A percentile compares a stretch with the other conserved stretches of the same genome.
Evolutionary conservation across 1,140 invertebrate genomes (phyloP).

Genomic region (Popillia japonica): DNA sequence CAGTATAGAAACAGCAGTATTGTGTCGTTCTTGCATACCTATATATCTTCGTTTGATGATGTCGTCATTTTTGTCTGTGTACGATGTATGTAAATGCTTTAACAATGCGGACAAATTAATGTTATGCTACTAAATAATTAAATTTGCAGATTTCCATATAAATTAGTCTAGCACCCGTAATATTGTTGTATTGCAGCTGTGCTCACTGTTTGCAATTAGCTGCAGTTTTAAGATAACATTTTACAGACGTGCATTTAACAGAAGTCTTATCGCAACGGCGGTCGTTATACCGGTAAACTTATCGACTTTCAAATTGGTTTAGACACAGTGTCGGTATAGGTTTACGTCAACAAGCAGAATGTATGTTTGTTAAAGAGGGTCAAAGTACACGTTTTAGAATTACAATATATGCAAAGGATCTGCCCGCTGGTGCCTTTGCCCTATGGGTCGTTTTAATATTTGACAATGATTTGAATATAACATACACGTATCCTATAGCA

Average conservation of each 20-base stretch:
- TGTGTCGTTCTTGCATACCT: background rate
- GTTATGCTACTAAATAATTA: no score
- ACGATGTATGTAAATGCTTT: no score
- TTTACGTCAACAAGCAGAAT: background rate
- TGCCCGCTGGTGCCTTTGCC: background rate
- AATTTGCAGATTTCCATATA: background rate
- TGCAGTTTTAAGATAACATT: background rate
- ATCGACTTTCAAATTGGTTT: background rate
- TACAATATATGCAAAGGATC: slow-evolving; percentile 3
- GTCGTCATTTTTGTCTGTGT: no score
- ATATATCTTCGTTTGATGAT: no score
- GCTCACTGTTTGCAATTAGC: background rate
- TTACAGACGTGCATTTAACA: background rate
- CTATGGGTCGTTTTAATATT: background rate
- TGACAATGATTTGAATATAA: background rate
- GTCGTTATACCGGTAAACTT: background rate
- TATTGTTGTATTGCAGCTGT: background rate
- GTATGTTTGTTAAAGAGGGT: slow-evolving; percentile 1
- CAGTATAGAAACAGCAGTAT: no score
- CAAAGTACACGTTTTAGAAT: slow-evolving; percentile 1
- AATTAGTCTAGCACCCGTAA: background rate
- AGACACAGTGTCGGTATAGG: background rate
- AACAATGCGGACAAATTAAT: no score
- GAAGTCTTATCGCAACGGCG: background rate
- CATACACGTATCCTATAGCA: background rate